Base-by-base conservation (phyloP, 2,797 vertebrate species). In the Tachyglossus aculeatus region DNA sequence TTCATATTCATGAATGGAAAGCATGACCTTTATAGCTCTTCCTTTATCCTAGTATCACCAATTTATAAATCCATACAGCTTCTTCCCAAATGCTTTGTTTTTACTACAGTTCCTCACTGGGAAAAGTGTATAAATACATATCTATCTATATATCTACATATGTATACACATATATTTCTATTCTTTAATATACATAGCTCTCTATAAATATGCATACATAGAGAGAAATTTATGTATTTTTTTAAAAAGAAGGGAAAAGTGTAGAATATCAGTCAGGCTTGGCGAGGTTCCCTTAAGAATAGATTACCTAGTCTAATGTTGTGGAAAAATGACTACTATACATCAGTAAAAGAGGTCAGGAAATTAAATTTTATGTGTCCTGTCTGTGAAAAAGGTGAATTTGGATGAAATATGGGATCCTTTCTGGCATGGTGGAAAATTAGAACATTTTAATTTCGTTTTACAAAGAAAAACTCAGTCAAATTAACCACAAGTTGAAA, bases 271-370 rank as follows among this genome's bases (percentile, higher is more conserved):
- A 77, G 77, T 77, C 82, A 74, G 54, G 56, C 83, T 86, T 83
- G 73, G 79, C 4, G 50, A 86, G 72, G 53, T 80, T 83, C 71
- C 67, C 74, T 66, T 82, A 85, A 86, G 78, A 90, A 83, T 79
- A 86, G 78, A 84, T 88, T 86, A 84, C 71, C 77, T 84, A 83
- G 79, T 88, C 86, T 88, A 88, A 88, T 88, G 81, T 84, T 86
- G 83, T 87, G 84, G 84, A 84, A 88, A 88, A 88, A 86, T 84
- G 69, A 80, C 75, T 86, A 66, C 73, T 78, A 81, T 86, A 84
- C 72, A 86, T 88, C 81, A 86, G 67, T 24, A 66, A 74, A 82
- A 86, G 83, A 83, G 80, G 87, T 86, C 80, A 88, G 69, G 60
- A 85, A 84, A 86, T 88, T 81, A 88, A 83, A 84, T 82, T 80